A percentile compares a stretch with the other conserved stretches of the same genome.
Evolutionary conservation across 35 echinoderm and acorn worm species (phyloP).

Genomic region (Chiridota heheva): DNA sequence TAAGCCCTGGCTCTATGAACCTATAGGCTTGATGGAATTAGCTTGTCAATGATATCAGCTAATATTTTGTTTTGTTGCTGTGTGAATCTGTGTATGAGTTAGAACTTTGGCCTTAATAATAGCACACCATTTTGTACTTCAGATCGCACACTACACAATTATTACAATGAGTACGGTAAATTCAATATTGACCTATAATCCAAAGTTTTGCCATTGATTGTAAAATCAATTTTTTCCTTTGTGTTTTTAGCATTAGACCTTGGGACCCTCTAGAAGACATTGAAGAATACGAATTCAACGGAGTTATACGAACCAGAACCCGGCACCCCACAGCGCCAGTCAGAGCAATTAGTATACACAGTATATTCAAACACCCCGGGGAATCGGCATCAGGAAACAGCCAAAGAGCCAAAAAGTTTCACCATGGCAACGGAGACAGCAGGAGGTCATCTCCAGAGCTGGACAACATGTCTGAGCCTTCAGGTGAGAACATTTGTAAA

Average conservation of each 20-base stretch:
- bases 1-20: too few species aligned
- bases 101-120: too few species aligned
- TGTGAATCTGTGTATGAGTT: too few species aligned
- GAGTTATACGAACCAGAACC: constrained; percentile 85
- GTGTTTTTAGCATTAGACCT: constrained; percentile 74
- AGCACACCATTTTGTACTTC: too few species aligned
- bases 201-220: too few species aligned
- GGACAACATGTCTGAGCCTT: constrained; percentile 54
- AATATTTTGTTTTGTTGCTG: too few species aligned
- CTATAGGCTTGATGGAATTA: too few species aligned
- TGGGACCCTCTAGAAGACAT: constrained; percentile 95
- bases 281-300: constrained; percentile 82
- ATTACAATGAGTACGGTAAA: too few species aligned
- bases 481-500: constrained; percentile 31
- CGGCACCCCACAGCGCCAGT: constrained; percentile 82
- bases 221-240: too few species aligned
- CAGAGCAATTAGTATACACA: constrained; percentile 86
- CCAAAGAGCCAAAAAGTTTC: constrained; percentile 38
- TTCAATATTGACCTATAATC: too few species aligned
- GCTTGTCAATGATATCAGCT: too few species aligned
- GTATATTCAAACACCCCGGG: constrained; percentile 70
- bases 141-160: too few species aligned
- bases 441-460: constrained; percentile 73
- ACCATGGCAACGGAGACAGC: constrained; percentile 74
- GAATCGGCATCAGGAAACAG: constrained; percentile 20